Evolutionary conservation across 2,888 invertebrate genomes (phyloP), one percentile per base, ranked within the genome.

Genomic region (Troides helena): DNA sequence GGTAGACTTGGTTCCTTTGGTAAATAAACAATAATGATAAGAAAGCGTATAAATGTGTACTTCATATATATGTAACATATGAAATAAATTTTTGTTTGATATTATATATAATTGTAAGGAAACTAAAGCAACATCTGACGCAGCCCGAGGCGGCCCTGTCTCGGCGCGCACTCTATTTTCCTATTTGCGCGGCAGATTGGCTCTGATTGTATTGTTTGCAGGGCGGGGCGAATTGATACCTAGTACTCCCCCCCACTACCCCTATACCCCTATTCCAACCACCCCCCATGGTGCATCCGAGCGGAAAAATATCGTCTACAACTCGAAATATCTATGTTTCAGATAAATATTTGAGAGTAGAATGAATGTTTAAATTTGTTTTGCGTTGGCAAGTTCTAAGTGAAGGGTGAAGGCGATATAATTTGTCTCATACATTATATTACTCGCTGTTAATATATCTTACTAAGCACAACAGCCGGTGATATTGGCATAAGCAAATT

Each of bases 151-250:
- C 90, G 89, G 82, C 83, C 85, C 90, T 88, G 90, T 80, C 77
- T 81, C 83, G 81, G 80, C 85, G 87, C 85, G 89, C 87, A 90
- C 90, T 90, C 91, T 91, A 91, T 92, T 92, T 92, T 91, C 92
- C 91, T 92, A 92, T 92, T 92, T 92, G 89, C 88, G 90, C 90
- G 89, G 85, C 89, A 92, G 92, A 92, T 92, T 92, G 92, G 85
- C 89, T 91, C 86, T 91, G 92, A 92, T 92, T 92, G 92, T 90
- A 90, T 92, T 92, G 92, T 92, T 92, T 91, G 90, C 85, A 81
- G 85, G 78, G 76, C 76, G 76, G 74, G 75, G 85, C 86, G 80
- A 79, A 81, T 81, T 82, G 83, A 84, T 85, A 83, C 86, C 82
- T 81, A 78, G 77, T 69, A 69, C 73, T 67, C 74, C 79, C 77